Conservation (phyloP, 2,888 invertebrate genomes). For the Papilio elwesi region DNA sequence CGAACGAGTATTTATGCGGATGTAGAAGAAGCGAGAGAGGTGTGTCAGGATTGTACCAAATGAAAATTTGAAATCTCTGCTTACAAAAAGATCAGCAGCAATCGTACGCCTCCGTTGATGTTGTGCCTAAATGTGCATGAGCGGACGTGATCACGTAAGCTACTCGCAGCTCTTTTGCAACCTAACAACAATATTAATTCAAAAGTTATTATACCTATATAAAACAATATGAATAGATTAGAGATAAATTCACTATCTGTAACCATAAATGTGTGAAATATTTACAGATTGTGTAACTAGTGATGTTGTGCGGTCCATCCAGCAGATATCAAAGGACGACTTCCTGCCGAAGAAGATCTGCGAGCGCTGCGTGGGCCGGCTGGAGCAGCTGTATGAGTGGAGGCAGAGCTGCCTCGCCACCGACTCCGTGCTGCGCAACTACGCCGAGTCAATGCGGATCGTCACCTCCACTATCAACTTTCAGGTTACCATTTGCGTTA, state of each 20-base stretch:
- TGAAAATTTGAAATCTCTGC: too few species aligned
- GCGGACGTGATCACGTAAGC: too few species aligned
- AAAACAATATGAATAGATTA: too few species aligned
- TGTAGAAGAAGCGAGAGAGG: too few species aligned
- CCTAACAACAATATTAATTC: too few species aligned
- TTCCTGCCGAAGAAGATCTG: conserved; percentile 89
- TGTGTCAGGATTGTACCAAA: too few species aligned
- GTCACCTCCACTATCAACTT: conserved; percentile 87
- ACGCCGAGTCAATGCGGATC: conserved; percentile 87
- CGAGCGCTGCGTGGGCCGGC: conserved; percentile 86
- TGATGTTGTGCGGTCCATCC: conserved; percentile 47
- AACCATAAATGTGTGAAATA: neutral
- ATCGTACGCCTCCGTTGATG: too few species aligned
- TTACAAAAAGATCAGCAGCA: too few species aligned
- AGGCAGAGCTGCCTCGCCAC: conserved; percentile 86
- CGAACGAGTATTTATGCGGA: too few species aligned
- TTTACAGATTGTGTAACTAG: conserved; percentile 25
- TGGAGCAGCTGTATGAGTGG: conserved; percentile 89
- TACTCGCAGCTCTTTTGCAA: too few species aligned
- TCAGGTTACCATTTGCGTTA: conserved; percentile 75
- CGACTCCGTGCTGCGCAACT: conserved; percentile 87
- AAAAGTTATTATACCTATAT: too few species aligned
- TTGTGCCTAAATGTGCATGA: too few species aligned
- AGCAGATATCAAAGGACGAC: conserved; percentile 89
- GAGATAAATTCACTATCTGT: neutral